Evolutionary conservation across 1,140 invertebrate species (phyloP), one percentile per base, ranked within the genome.

Genomic region (Papilio glaucus): DNA sequence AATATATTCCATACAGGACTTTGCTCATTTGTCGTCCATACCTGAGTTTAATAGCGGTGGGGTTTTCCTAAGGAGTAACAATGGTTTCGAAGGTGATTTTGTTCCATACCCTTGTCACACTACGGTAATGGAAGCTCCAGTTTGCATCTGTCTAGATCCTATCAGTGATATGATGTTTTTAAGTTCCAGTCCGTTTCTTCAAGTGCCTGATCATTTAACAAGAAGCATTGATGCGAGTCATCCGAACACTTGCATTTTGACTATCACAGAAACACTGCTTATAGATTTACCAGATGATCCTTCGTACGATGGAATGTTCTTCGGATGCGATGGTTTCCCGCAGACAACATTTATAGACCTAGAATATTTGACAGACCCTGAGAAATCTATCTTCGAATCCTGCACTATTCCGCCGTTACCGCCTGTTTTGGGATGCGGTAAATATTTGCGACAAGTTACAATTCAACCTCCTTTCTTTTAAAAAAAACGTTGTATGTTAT

Each of bases 391-490:
- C 10, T 57, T 26, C 10, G 49, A 57, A 24, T 13, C 49, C 4
- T 18, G 45, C 29, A 68, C 37, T 24, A 57, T 72, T 8, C 70
- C 70, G 4, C 69, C 72, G 9, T 37, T 72, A 15, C 38, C 73
- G 21, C 76, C 76, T 10, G 72, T 62, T 4, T 8, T 76, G 15
- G 72, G 72, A 12, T 71, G 75, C n/a, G 70, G 70, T 18, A 81
- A 81, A 71, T 79, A 80, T 73, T 72, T 83, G 38, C 73, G 78
- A 41, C 76, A 83, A 61, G 65, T 80, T n/a, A 76, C 72, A 18
- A 45, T 83, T 41, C 81, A 77, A 10, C 83, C 83, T 5, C 83
- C 83, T 9, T 84, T 79, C 72, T 77, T 84, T 62, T 84, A 75
- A 75, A 49, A n/a, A n/a, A 38, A 45, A 39, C 29, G 29, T 33